These are phyloP conservation scores for Philaethria dido DNA, from an alignment of 2,888 invertebrate genomes.

Conservation along the genomic window DNA sequence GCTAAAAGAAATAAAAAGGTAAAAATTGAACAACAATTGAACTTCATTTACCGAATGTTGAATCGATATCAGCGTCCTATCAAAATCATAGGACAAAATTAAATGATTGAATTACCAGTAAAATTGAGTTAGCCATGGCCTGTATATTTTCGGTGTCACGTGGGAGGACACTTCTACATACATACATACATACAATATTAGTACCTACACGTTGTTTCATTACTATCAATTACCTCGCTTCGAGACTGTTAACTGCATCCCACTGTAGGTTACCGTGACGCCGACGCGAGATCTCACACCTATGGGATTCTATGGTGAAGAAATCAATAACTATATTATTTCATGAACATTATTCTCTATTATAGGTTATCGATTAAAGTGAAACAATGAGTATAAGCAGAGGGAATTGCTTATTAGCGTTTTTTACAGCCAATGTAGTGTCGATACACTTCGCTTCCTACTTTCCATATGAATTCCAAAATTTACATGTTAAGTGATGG, in stretches of 20 bases:
- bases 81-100: neutral
- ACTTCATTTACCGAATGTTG: neutral
- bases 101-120: conserved; percentile 5
- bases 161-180: neutral
- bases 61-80: neutral
- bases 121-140: conserved; percentile 12
- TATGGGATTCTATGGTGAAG: neutral
- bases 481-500: no score
- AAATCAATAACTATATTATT: no score
- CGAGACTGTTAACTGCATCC: neutral
- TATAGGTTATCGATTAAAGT: no score
- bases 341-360: no score
- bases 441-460: no score
- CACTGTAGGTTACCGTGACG: neutral
- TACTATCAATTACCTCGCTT: neutral
- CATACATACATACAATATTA: neutral
- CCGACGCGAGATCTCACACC: conserved; percentile 4
- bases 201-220: conserved; percentile 14
- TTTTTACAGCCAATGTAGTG: no score
- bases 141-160: conserved; percentile 4
- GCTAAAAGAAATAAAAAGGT: no score
- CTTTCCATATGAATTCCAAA: no score
- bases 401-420: no score
- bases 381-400: no score
- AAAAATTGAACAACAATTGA: neutral